Base-by-base conservation (phyloP, 1,140 invertebrate species). In the Drosophila lini region DNA sequence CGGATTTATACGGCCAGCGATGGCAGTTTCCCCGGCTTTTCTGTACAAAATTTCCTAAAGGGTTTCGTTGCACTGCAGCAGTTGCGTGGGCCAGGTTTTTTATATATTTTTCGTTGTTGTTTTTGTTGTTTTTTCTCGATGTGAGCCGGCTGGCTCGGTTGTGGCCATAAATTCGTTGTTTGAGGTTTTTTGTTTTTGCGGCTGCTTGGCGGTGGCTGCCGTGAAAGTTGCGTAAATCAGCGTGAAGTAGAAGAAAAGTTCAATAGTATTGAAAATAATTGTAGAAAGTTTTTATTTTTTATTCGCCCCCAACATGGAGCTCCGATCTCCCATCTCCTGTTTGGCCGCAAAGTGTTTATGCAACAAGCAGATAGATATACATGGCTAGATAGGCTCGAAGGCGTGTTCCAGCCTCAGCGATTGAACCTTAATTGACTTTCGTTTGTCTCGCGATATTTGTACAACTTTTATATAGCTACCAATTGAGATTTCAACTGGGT, bases 211-310 rank as follows among this genome's bases (percentile, higher is more conserved):
- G 80, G 63, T 85, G 67, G 84, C 86, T 73, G 81, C 68, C 77
- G 84, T 88, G 84, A 88, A 88, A 88, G 84, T 89, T 88, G 84
- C 84, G 83, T 88, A 89, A 89, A 88, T 88, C 84, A 79, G 83
- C 84, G 84, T 88, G 84, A 88, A 88, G 84, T 89, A 88, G 77
- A 83, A 88, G 84, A 89, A 88, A 88, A 88, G 83, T 88, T 88
- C 83, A 89, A 88, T 89, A 80, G 74, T 78, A 89, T 88, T 74
- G 55, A 80, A 88, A 84, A 88, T 88, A 88, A 88, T 88, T 88
- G 83, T 88, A 89, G 83, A 88, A 88, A 88, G 83, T 88, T 88
- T 88, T 69, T 67, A 67, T 78, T 70, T 78, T 81, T 68, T 63
- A 36, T 63, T 77, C 44, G 53, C 52, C 53, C 47, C 34, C 62